phyloP scores from a whole-genome alignment of 2,797 vertebrate genomes.

The Mallotus villosus region DNA sequence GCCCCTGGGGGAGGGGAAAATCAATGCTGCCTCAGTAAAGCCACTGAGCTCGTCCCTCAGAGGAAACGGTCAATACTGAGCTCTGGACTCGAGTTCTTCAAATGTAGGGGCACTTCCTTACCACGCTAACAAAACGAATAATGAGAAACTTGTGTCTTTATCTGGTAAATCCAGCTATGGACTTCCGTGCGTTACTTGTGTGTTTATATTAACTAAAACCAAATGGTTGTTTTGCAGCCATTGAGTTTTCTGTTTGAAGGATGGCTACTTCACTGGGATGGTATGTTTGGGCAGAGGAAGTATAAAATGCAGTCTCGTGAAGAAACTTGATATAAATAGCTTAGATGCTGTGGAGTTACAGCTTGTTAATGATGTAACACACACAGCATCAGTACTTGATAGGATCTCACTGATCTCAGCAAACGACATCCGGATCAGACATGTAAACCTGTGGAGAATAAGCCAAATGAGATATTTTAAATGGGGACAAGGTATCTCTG shows the following conservation, averaged over 20 bases:
- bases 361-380: background rate
- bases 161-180: slow-evolving; percentile 4
- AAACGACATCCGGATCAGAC: background rate
- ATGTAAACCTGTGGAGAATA: slow-evolving; percentile 41
- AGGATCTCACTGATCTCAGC: background rate
- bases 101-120: slow-evolving; percentile 62
- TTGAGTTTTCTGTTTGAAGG: no score
- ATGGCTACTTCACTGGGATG: no score
- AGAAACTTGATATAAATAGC: background rate
- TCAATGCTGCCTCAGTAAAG: slow-evolving; percentile 57
- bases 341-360: background rate
- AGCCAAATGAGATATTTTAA: slow-evolving; percentile 57
- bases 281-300: background rate
- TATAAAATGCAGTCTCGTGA: background rate
- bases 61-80: slow-evolving; percentile 54
- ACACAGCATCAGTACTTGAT: no score
- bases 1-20: slow-evolving; percentile 19
- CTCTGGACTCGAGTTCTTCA: slow-evolving; percentile 52
- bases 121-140: slow-evolving; percentile 29
- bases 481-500: slow-evolving; percentile 62
- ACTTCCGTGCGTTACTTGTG: background rate
- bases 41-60: slow-evolving; percentile 40
- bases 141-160: slow-evolving; percentile 26
- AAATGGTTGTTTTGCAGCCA: no score
- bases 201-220: background rate